phyloP scores from a whole-genome alignment of 2,113 vertebrate species.

The Galeopterus variegatus region DNA sequence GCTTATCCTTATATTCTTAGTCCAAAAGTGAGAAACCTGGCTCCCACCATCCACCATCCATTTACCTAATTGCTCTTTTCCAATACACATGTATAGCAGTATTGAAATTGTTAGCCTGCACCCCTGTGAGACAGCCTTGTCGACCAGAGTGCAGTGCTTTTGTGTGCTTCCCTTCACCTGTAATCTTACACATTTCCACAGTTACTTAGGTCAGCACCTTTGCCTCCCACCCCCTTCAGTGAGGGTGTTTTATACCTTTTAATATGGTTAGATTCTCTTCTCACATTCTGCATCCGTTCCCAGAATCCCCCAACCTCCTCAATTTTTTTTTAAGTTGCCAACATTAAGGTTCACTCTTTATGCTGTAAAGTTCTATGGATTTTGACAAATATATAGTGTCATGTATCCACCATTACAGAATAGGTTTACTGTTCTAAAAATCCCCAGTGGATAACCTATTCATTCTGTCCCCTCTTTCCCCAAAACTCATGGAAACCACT shows the following conservation, averaged over 20 bases:
- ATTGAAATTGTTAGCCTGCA: not conserved
- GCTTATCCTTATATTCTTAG: not conserved
- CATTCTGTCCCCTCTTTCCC: not conserved
- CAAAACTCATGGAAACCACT: not conserved
- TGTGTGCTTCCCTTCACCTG: too few species aligned
- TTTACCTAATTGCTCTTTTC: not conserved
- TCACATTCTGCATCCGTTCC: not conserved
- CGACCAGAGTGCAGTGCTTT: not conserved
- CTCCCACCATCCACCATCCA: not conserved
- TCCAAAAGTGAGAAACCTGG: not conserved
- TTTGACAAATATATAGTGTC: not conserved
- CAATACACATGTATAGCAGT: not conserved
- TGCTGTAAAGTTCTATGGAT: not conserved
- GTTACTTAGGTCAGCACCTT: not conserved
- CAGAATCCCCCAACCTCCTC: not conserved
- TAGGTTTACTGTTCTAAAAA: not conserved
- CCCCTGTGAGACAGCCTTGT: too few species aligned
- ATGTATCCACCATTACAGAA: not conserved
- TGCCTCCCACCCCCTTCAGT: not conserved
- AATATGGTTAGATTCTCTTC: not conserved
- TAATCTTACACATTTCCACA: not conserved
- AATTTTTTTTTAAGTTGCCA: not conserved
- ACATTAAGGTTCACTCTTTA: not conserved
- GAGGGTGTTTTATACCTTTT: not conserved
- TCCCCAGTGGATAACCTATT: not conserved